Conservation (phyloP, 2,797 vertebrate species). For the Pelobates cultripes region DNA sequence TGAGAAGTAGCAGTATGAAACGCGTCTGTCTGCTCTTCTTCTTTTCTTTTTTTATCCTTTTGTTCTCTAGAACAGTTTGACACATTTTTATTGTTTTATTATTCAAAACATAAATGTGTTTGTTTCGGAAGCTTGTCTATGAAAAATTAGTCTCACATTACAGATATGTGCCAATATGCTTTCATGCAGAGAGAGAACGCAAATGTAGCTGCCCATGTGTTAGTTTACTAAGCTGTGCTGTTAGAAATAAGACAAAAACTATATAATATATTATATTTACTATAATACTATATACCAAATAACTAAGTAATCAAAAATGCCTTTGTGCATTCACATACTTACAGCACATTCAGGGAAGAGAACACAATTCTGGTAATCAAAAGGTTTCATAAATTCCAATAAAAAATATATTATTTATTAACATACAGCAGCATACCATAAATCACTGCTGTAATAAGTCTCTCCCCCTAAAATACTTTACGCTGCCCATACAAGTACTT, state of each 20-base stretch:
- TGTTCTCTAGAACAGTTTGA: slow-evolving; percentile 30
- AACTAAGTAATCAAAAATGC: too few species aligned
- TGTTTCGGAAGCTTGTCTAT: slow-evolving; percentile 5
- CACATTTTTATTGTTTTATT: slow-evolving; percentile 29
- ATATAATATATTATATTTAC: background rate
- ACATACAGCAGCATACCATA: too few species aligned
- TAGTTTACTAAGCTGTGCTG: background rate
- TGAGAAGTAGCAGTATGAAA: background rate
- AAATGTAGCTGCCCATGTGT: background rate
- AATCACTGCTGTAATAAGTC: too few species aligned
- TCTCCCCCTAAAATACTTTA: too few species aligned
- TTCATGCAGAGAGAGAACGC: background rate
- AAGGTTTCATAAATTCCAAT: too few species aligned
- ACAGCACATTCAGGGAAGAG: too few species aligned
- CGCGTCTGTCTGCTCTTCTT: slow-evolving; percentile 8
- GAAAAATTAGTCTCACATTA: background rate
- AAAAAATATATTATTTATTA: too few species aligned
- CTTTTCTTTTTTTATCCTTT: slow-evolving; percentile 12
- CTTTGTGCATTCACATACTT: too few species aligned
- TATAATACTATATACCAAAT: too few species aligned
- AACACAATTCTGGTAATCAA: too few species aligned
- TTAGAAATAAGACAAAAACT: background rate
- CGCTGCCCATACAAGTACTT: too few species aligned
- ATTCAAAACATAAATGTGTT: slow-evolving; percentile 27
- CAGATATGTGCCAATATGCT: background rate